Conservation (phyloP, 2,888 invertebrate genomes). For the Drosophila meridionalis region DNA sequence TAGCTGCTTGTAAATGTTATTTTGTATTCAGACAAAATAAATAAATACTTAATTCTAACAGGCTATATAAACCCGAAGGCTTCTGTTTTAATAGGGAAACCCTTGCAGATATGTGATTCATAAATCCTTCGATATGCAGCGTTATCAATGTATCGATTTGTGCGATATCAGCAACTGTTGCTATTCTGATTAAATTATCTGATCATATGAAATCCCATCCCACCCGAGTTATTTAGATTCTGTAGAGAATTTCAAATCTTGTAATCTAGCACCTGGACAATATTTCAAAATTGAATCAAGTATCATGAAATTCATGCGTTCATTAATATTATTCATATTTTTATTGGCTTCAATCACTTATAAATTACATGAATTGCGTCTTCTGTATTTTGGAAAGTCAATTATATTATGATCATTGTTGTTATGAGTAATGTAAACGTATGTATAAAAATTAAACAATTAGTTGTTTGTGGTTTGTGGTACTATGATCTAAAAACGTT, state of each 20-base stretch:
- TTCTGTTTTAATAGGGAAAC: neutral
- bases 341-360: constrained; percentile 63
- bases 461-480: constrained; percentile 30
- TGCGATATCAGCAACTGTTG: too few species aligned
- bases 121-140: too few species aligned
- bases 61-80: neutral
- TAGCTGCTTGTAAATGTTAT: neutral
- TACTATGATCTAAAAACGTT: constrained; percentile 47
- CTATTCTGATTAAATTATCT: too few species aligned
- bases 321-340: constrained; percentile 26
- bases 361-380: constrained; percentile 62
- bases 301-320: neutral
- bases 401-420: constrained; percentile 41
- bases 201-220: neutral
- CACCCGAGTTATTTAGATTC: neutral
- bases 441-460: constrained; percentile 61
- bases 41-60: constrained; percentile 1
- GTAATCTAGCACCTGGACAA: neutral
- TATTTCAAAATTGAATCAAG: neutral
- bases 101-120: neutral
- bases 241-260: neutral
- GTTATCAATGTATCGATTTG: too few species aligned
- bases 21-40: constrained; percentile 16
- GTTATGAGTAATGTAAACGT: constrained; percentile 51
- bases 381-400: constrained; percentile 66